Conservation (phyloP, 2,888 invertebrate species). For the Polydrusus pterygomalis region DNA sequence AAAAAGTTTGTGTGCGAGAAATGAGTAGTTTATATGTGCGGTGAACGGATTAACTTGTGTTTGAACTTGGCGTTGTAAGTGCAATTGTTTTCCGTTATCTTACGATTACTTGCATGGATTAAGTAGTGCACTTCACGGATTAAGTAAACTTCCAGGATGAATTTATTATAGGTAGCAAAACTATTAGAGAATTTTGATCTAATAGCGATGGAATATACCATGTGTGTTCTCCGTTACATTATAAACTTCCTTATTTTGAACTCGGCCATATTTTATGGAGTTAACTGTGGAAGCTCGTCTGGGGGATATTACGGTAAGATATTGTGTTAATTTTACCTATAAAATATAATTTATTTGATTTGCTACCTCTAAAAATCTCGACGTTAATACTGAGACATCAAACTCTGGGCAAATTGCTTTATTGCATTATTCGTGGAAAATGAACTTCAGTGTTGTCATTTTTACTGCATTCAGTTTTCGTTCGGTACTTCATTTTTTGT, state of each 20-base stretch:
- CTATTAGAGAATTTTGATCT: neutral
- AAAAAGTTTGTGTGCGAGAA: conserved; percentile 1
- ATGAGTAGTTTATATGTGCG: neutral
- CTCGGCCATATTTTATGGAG: neutral
- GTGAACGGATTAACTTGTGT: conserved; percentile 2
- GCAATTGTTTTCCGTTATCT: neutral
- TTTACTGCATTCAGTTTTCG: too few species aligned
- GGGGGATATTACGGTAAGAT: conserved; percentile 45
- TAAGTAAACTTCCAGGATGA: conserved; percentile 2
- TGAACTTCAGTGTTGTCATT: too few species aligned
- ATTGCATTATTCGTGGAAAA: too few species aligned
- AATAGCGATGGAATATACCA: conserved; percentile 1
- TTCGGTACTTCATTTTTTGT: too few species aligned
- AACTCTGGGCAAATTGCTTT: too few species aligned
- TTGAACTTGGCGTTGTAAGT: neutral
- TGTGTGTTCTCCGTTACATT: neutral
- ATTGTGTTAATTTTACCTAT: too few species aligned
- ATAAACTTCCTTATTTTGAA: neutral
- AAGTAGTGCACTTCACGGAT: neutral
- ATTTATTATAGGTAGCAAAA: neutral
- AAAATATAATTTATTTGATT: too few species aligned
- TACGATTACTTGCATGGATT: neutral
- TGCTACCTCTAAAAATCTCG: too few species aligned
- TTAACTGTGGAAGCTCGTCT: conserved; percentile 30
- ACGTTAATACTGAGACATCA: too few species aligned